phyloP scores from a whole-genome alignment of 2,113 vertebrate species.

The Alces alces region DNA sequence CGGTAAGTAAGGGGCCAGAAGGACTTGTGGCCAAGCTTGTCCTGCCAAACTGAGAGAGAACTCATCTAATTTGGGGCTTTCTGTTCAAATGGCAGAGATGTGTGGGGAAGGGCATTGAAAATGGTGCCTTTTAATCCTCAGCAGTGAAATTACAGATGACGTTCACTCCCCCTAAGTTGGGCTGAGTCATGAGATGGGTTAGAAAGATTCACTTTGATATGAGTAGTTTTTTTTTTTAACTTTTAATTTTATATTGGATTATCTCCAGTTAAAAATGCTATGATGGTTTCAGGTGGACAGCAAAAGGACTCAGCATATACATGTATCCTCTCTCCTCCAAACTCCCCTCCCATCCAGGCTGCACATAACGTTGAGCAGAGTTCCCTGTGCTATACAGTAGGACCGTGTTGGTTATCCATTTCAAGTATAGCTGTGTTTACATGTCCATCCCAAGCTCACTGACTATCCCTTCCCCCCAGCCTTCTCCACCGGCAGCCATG shows the following conservation, averaged over 20 bases:
- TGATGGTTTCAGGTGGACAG: neutral
- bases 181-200: neutral
- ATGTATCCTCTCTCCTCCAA: neutral
- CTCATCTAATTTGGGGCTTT: neutral
- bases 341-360: neutral
- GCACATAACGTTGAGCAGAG: neutral
- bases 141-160: neutral
- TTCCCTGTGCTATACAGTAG: neutral
- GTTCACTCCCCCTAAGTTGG: neutral
- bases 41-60: accelerated
- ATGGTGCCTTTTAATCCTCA: neutral
- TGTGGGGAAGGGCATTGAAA: neutral
- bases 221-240: neutral
- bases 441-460: neutral
- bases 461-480: neutral
- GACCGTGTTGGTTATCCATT: neutral
- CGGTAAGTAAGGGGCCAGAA: constrained; percentile 79
- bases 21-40: neutral
- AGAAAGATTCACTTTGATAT: neutral
- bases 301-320: neutral
- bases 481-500: neutral
- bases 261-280: neutral
- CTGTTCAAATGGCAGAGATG: neutral
- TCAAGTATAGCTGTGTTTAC: neutral
- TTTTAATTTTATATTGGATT: neutral